Evolutionary conservation across 2,113 vertebrate species (phyloP).

Genomic region (Podocnemis expansa): DNA sequence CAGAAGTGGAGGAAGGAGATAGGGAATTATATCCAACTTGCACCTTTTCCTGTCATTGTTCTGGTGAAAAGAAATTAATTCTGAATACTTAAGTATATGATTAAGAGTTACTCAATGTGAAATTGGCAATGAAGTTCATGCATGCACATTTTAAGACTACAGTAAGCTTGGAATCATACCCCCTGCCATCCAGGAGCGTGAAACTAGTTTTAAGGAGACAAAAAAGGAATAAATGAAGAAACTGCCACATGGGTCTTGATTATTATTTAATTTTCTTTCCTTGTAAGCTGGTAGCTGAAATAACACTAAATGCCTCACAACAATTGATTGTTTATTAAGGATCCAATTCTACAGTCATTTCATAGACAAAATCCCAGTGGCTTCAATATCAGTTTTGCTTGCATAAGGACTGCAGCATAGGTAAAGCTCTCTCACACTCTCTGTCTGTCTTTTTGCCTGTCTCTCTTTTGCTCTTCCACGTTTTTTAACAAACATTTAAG

Average conservation of each 20-base stretch:
- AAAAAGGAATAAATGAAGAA: conserved; percentile 87
- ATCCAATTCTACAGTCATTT: not conserved
- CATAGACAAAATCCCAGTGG: conserved; percentile 14
- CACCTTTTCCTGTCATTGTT: not conserved
- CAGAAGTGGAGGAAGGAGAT: conserved; percentile 10
- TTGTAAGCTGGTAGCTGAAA: conserved; percentile 41
- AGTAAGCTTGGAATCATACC: conserved; percentile 95
- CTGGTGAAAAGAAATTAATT: conserved; percentile 58
- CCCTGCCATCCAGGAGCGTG: conserved; percentile 99
- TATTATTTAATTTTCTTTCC: conserved; percentile 53
- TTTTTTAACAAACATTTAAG: conserved; percentile 18
- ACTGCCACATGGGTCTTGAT: conserved; percentile 61
- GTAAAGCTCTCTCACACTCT: not conserved
- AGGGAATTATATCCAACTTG: conserved; percentile 37
- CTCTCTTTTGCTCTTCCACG: conserved; percentile 25
- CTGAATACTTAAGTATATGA: conserved; percentile 30
- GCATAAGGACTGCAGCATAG: not conserved
- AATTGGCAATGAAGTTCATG: conserved; percentile 75
- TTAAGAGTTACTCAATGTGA: conserved; percentile 56
- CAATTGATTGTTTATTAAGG: not conserved
- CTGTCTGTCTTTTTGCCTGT: not conserved
- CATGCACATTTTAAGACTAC: conserved; percentile 80
- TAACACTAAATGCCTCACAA: conserved; percentile 26
- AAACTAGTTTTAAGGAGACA: conserved; percentile 94
- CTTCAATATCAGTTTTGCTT: conserved; percentile 38